Percentiles rank a stretch among this genome's conserved stretches.
phyloP scores from a whole-genome alignment of 2,888 invertebrate genomes.

The Oegoconia quadripuncta region DNA sequence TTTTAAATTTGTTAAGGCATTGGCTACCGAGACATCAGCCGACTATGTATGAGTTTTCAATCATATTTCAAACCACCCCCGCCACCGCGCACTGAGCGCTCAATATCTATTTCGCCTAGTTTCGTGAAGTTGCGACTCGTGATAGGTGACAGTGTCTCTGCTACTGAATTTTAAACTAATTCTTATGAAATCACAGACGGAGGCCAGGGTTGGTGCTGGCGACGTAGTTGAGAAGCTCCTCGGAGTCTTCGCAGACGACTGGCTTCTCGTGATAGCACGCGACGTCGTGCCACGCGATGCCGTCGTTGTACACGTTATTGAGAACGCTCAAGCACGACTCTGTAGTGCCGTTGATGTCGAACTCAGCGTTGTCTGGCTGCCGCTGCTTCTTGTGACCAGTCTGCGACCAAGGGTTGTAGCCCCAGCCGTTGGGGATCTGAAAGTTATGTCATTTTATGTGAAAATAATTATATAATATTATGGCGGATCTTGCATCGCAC shows the following conservation, averaged over 20 bases:
- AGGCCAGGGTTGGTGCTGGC: conserved; percentile 90
- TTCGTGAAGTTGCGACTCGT: background rate
- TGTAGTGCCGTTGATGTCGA: conserved; percentile 91
- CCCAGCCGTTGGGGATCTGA: conserved; percentile 83
- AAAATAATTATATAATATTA: conserved; percentile 11
- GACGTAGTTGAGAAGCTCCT: conserved; percentile 91
- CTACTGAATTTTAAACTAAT: background rate
- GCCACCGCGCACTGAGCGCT: too few relatives aligned
- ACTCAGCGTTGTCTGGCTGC: conserved; percentile 95
- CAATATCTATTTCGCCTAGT: too few relatives aligned
- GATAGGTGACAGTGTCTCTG: background rate
- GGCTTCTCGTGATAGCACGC: conserved; percentile 97
- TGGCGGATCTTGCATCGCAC: too few relatives aligned
- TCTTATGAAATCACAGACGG: conserved; percentile 81
- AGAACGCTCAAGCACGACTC: conserved; percentile 93
- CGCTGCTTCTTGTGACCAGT: conserved; percentile 93
- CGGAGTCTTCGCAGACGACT: conserved; percentile 93
- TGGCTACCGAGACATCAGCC: too few relatives aligned
- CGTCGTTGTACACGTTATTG: conserved; percentile 96
- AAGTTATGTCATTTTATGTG: conserved; percentile 20
- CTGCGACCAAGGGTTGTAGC: conserved; percentile 93
- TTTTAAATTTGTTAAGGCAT: too few relatives aligned
- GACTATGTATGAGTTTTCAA: too few relatives aligned
- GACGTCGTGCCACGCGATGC: conserved; percentile 96
- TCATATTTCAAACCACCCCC: too few relatives aligned